Base-by-base conservation (phyloP, 2,113 vertebrate species). In the Oxygymnocypris stewartii region DNA sequence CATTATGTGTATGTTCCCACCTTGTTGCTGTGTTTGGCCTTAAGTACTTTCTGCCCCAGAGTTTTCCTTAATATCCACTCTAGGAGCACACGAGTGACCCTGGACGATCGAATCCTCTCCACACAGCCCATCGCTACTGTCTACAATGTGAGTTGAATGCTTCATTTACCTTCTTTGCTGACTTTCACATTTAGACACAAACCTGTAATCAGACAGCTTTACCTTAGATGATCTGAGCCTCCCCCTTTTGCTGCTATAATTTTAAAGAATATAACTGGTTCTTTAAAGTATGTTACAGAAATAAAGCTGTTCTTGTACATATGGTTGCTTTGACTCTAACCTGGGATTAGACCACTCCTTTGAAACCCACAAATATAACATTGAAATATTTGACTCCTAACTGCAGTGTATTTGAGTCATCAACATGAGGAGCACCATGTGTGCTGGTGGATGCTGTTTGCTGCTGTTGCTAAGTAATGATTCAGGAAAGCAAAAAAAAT, bases 21-120 rank as follows among this genome's bases (percentile, higher is more conserved):
- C 79, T 88, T 86, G 67, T 69, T 87, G 51, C 47, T 77, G 14
- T 86, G 90, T 88, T 84, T 88, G 71, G 59, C 88, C 84, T 90
- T 86, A 88, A 92, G 80, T 87, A 86, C 63, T 80, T 85, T 37
- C 79, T 83, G 84, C 86, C 37, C 89, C 89, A 88, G 90, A 90
- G 87, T 91, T 94, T 92, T 93, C 94, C 91, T 95, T 93, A 94
- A 95, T 87, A 69, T 85, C 87, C 88, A 89, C 84, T 88, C 91
- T 89, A 96, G 95, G 94, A 93, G 94, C 88, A 86, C 90, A 65
- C 91, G 94, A 83, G 92, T 93, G 91, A 94, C 92, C 49, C 91
- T 94, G 91, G 95, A 96, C 5, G 95, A 96, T 5, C 91, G 94
- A 82, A 91, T 95, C 93, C 95, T 93, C 91, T 82, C 93, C 84